Evolutionary conservation across 2,888 invertebrate species (phyloP), one percentile per base, ranked within the genome.

Genomic region (Macaria liturata): DNA sequence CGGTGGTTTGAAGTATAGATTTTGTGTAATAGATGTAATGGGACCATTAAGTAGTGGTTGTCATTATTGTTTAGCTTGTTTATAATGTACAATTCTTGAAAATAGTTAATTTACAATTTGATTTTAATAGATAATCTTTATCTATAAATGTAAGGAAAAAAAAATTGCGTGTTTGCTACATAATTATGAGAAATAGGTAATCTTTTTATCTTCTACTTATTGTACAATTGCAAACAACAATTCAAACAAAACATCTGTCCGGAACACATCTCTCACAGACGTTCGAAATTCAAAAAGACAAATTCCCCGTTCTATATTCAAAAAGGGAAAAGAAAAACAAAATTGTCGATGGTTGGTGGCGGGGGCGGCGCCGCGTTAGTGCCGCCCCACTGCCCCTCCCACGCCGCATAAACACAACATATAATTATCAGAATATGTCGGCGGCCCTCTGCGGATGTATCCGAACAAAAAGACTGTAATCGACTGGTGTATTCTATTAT

Each of bases 301-400:
- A 54, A 65, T 60, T 54, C 55, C 59, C 59, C 60, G 61, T 53
- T 64, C 59, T 58, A 59, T 54, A 60, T 59, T 64, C 57, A 65
- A 61, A 62, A 56, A 64, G 49, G 59, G 59, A 65, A 66, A 62
- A 61, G 50, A 57, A 62, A 62, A 62, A 64, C 59, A 66, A 70
- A 71, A 69, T 68, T 69, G 71, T 70, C 66, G 65, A 59, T 57
- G 61, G 56, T 54, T 47, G 53, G 58, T 60, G 54, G 71, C 76
- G 75, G 80, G 73, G 83, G 79, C 80, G 68, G 80, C 75, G 72
- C 76, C 76, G 79, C 72, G 79, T 87, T 87, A 85, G 79, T 83
- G 70, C 82, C 87, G 84, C 83, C 86, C 89, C 83, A 70, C 46
- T 81, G 81, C 81, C 80, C 59, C 84, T 71, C 85, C 86, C 84